Base-by-base conservation (phyloP, 35 echinoderm and acorn worm species). In the Strongylocentrotus purpuratus region DNA sequence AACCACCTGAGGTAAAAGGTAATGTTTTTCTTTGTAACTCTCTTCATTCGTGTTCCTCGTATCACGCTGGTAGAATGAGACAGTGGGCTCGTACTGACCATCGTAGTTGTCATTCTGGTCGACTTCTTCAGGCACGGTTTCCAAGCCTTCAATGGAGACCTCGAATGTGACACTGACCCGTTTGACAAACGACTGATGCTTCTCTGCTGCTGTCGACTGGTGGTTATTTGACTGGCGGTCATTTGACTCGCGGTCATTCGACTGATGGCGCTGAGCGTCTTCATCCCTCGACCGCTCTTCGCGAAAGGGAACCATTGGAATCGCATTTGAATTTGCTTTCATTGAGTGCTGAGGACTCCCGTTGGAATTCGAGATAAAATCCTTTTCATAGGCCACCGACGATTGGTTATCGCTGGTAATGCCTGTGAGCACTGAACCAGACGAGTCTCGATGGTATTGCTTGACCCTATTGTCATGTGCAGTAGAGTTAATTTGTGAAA, bases 401-500 rank as follows among this genome's bases (percentile, higher is more conserved):
- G 97, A 60, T 1, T 95, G 92, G 15, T 94, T 95, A 33, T 98
- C 96, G 58, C 94, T 95, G 32, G 95, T 99, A 14, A 97, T 58
- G 86, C 92, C 95, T 8, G 96, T 99, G 10, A 97, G 86, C 32
- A 99, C 96, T 20, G 98, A 99, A 14, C 95, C 98, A 22, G 95
- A 95, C 2, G 98, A 99, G 93, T 95, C 95, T 9, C 98, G 92
- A 59, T 99, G 96, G 85, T 25, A 93, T 32, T 70, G 85, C 87
- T 96, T 97, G 6, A 59, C 48, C 17, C 87, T 87, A 47, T 96
- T 94, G 55, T 95, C 95, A 55, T 85, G 85, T 9, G 98, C 95
- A 20, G 97, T 95, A 28, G 98, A 97, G 90, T 98, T 97, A 15
- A 95, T 95, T 31, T 99, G 98, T 0, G 98, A 99, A 95, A 97